Evolutionary conservation across 1,140 invertebrate species (phyloP).

Genomic region (Drosophila lacertosa): DNA sequence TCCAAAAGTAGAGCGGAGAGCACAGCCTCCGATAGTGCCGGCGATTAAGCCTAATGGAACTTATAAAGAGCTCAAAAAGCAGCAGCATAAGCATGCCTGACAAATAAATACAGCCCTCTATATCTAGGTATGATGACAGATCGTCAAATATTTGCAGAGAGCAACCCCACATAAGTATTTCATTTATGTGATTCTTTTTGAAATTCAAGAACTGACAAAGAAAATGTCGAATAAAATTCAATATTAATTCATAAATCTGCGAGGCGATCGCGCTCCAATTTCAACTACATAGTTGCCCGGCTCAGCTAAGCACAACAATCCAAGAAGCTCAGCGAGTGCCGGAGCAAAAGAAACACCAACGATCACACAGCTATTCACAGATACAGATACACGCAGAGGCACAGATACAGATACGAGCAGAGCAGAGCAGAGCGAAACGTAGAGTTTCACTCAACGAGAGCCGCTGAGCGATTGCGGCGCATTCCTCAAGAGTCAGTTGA

Average conservation of each 20-base stretch:
- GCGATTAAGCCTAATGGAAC: neutral
- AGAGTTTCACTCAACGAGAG: constrained; percentile 69
- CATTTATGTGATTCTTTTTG: constrained; percentile 5
- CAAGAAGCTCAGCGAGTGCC: constrained; percentile 18
- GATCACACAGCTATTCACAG: constrained; percentile 13
- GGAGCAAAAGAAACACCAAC: constrained; percentile 4
- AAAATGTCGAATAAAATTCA: constrained; percentile 23
- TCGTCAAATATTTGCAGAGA: constrained; percentile 7
- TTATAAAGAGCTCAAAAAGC: constrained; percentile 9
- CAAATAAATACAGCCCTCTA: neutral
- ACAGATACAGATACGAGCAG: constrained; percentile 3
- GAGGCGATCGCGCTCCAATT: constrained; percentile 10
- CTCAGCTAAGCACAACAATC: constrained; percentile 12
- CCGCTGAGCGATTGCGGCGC: constrained; percentile 35
- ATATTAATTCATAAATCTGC: constrained; percentile 42
- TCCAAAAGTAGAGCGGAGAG: constrained; percentile 59
- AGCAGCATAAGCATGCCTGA: constrained; percentile 27
- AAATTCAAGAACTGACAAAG: constrained; percentile 20
- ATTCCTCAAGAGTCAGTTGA: constrained; percentile 76
- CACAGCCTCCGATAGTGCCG: constrained; percentile 52
- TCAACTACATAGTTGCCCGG: constrained; percentile 24
- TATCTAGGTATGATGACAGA: neutral
- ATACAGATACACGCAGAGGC: constrained; percentile 28
- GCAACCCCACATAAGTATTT: neutral
- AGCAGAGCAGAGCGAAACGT: constrained; percentile 4